phyloP scores from a whole-genome alignment of 1,140 invertebrate genomes.

The Conus ventricosus region DNA sequence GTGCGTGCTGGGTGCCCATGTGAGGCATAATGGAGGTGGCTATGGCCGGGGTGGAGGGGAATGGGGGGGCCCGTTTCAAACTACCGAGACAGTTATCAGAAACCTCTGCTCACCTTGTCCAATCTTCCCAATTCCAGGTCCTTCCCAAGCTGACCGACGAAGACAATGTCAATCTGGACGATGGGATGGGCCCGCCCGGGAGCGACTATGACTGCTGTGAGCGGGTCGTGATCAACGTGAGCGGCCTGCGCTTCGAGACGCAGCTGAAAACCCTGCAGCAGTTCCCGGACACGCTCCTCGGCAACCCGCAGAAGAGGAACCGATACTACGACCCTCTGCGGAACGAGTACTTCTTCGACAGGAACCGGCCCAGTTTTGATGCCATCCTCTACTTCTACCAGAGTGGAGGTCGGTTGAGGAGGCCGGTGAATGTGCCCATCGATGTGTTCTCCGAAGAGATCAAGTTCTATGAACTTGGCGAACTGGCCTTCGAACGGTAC shows the following conservation, averaged over 20 bases:
- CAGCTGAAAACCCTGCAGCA: slow-evolving; percentile 97
- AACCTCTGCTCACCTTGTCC: slow-evolving; percentile 49
- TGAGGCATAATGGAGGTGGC: slow-evolving; percentile 77
- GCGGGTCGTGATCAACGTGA: slow-evolving; percentile 98
- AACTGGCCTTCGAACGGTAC: slow-evolving; percentile 98
- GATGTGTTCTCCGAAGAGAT: slow-evolving; percentile 80
- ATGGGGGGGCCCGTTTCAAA: slow-evolving; percentile 67
- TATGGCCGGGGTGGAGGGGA: slow-evolving; percentile 70
- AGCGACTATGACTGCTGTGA: slow-evolving; percentile 85
- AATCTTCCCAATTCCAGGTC: slow-evolving; percentile 83
- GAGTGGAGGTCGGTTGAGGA: slow-evolving; percentile 95
- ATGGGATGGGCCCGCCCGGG: slow-evolving; percentile 81
- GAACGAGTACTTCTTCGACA: slow-evolving; percentile 99
- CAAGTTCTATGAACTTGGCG: slow-evolving; percentile 99
- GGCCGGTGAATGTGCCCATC: slow-evolving; percentile 98
- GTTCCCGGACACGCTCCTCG: slow-evolving; percentile 98
- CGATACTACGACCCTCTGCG: slow-evolving; percentile 97
- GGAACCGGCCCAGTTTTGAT: slow-evolving; percentile 92
- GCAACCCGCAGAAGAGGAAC: slow-evolving; percentile 92
- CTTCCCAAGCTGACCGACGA: slow-evolving; percentile 96
- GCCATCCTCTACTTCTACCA: slow-evolving; percentile 99
- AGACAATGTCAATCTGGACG: slow-evolving; percentile 77
- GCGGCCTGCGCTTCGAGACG: slow-evolving; percentile 98
- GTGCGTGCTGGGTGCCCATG: slow-evolving; percentile 15
- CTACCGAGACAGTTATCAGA: slow-evolving; percentile 48